Conservation (phyloP, 2,113 vertebrate species). For the Puntigrus tetrazona region DNA sequence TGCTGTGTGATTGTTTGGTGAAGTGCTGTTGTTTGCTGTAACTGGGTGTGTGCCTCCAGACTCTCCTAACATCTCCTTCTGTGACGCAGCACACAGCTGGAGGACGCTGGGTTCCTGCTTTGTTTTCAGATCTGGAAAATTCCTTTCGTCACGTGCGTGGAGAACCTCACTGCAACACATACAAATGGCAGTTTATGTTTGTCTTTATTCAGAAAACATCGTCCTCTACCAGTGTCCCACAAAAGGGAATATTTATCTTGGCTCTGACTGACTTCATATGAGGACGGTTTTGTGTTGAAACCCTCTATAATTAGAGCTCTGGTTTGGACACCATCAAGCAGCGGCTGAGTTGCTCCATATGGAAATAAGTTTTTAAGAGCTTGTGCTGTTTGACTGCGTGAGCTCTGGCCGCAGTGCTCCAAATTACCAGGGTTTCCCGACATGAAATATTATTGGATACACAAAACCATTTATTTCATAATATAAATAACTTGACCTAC, state of each 20-base stretch:
- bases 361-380: neutral
- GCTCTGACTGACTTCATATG: neutral
- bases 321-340: neutral
- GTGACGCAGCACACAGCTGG: neutral
- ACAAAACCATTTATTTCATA: slow-evolving; percentile 1
- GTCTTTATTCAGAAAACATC: neutral
- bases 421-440: neutral
- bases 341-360: neutral
- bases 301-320: neutral
- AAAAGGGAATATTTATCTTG: neutral
- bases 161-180: neutral
- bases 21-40: slow-evolving; percentile 11
- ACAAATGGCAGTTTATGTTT: neutral
- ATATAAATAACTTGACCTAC: neutral
- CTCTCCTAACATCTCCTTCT: slow-evolving; percentile 7
- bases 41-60: slow-evolving; percentile 16
- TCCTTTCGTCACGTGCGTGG: neutral
- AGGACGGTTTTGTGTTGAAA: slow-evolving; percentile 14
- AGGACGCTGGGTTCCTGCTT: neutral
- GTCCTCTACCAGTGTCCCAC: neutral
- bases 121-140: neutral
- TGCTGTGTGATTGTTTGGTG: neutral
- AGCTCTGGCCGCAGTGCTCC: neutral
- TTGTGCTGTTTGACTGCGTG: neutral
- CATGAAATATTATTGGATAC: neutral